Base-by-base conservation (phyloP, 2,888 invertebrate species). In the Lucinisca nassula region DNA sequence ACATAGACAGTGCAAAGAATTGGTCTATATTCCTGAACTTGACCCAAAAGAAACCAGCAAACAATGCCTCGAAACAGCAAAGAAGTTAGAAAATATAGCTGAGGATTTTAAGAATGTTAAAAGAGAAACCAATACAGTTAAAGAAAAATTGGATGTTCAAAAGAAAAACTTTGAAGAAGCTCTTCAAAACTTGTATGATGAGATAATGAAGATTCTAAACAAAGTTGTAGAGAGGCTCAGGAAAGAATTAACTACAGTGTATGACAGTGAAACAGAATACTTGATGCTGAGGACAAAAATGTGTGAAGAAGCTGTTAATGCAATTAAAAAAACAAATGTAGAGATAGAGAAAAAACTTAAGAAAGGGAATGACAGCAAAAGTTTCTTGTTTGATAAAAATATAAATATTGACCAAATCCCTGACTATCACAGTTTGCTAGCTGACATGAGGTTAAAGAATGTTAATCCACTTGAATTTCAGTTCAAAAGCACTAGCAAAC, bases 351-450 rank as follows among this genome's bases (percentile, higher is more conserved):
- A 84, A 74, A 85, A 85, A 21, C 79, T 73, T 32, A 81, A 87
- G 76, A 90, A 88, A 76, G 84, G 88, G 0, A 87, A 88, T 40
- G 90, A 90, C 30, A 90, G 86, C 35, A 90, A 83, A 82, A 76
- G 82, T 10, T 90, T 90, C 61, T 79, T 90, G 24, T 84, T 88
- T 27, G 76, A 85, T 72, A 87, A 90, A 73, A 87, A 85, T 30
- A 14, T 67, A 17, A 51, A 78, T 10, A 51, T 80, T 27, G 85
- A 90, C 45, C 85, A 88, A 55, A 70, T 90, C 0, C 51, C 74
- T 14, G 67, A 77, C 37, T 88, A 82, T 77, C 85, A 90, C 51
- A 24, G 49, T 17, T 84, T 88, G 3, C 74, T 90, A 0, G 82
- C 72, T 10, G 90, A 88, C 30, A 75, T 90, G 21, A 77, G 51